Evolutionary conservation across 1,140 invertebrate species (phyloP).

Genomic region (Lepidostoma basale): DNA sequence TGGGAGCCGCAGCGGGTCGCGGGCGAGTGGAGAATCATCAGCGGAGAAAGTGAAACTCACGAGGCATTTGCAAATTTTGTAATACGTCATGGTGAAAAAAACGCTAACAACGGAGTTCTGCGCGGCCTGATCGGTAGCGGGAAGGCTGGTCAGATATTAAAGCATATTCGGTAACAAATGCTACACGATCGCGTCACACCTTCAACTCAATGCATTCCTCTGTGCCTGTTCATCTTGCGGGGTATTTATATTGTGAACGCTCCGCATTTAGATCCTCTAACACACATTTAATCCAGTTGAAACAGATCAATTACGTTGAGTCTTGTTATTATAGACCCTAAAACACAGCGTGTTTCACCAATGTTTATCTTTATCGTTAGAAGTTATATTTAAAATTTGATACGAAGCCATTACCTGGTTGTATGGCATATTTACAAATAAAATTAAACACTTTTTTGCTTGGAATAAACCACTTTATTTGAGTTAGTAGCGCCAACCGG

Average conservation of each 20-base stretch:
- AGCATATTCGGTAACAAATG: neutral
- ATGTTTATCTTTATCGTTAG: too few relatives aligned
- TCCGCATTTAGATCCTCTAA: neutral
- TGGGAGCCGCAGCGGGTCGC: neutral
- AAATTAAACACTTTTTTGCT: too few relatives aligned
- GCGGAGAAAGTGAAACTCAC: slow-evolving; percentile 24
- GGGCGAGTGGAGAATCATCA: neutral
- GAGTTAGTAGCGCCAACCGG: too few relatives aligned
- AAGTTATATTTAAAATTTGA: too few relatives aligned
- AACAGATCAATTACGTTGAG: neutral
- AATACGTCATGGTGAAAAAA: slow-evolving; percentile 16
- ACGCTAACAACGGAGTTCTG: slow-evolving; percentile 2
- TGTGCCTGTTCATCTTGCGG: neutral
- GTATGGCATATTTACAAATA: too few relatives aligned
- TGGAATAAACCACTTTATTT: too few relatives aligned
- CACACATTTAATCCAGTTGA: neutral
- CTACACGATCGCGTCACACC: neutral
- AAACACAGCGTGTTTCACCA: too few relatives aligned
- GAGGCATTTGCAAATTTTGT: slow-evolving; percentile 20
- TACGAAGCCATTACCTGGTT: too few relatives aligned
- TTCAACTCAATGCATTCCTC: neutral
- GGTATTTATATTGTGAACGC: slow-evolving; percentile 1
- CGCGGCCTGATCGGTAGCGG: neutral
- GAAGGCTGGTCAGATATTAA: slow-evolving; percentile 1
- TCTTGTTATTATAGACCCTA: too few relatives aligned